A percentile compares a stretch with the other conserved stretches of the same genome.
Conservation (phyloP, 2,797 vertebrate species). For the Enteromius argenteus region DNA sequence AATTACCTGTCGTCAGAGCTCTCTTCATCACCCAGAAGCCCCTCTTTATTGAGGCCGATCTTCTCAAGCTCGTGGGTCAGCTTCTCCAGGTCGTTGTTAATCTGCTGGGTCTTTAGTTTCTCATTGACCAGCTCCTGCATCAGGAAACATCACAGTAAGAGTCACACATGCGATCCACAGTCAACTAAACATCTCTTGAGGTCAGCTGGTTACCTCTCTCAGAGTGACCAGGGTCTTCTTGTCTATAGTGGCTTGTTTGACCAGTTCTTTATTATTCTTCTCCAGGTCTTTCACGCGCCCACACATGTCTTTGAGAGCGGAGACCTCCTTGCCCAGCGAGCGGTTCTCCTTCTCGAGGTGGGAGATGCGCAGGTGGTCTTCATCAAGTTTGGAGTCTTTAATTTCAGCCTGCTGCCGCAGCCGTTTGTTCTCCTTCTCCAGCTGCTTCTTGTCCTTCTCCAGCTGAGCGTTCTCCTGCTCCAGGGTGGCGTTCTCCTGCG, state of each 20-base stretch:
- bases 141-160: conserved; percentile 4
- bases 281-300: conserved; percentile 91
- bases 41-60: conserved; percentile 96
- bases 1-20: conserved; percentile 91
- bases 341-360: conserved; percentile 95
- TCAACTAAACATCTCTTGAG: not conserved
- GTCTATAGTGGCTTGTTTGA: conserved; percentile 92
- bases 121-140: conserved; percentile 95
- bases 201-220: conserved; percentile 84
- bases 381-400: conserved; percentile 92
- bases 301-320: conserved; percentile 90
- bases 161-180: not conserved
- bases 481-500: conserved; percentile 91
- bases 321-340: conserved; percentile 90
- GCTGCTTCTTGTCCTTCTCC: conserved; percentile 96
- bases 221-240: conserved; percentile 93
- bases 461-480: conserved; percentile 94
- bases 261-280: conserved; percentile 93
- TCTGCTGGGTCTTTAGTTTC: conserved; percentile 94
- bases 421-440: conserved; percentile 97
- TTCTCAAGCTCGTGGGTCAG: conserved; percentile 97
- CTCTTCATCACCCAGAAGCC: conserved; percentile 91
- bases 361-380: conserved; percentile 88
- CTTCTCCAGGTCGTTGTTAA: conserved; percentile 97
- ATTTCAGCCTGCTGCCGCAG: conserved; percentile 96